Base-by-base conservation (phyloP, 1,140 invertebrate genomes). In the Drosophila athabasca region DNA sequence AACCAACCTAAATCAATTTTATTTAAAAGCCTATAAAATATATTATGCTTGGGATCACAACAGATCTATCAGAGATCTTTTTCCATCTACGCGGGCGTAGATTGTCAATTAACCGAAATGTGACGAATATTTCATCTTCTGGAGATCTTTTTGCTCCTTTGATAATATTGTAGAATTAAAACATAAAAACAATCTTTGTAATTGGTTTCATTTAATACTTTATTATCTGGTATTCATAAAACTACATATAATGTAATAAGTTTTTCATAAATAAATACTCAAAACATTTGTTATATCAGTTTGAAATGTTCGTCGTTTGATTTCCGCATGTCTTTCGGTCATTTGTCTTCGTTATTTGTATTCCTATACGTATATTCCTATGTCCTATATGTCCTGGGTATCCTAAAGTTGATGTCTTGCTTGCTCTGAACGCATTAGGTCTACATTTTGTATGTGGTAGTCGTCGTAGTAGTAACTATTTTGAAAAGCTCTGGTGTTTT, bases 181-280 rank as follows among this genome's bases (percentile, higher is more conserved):
- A 19, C 17, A 19, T 24, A 26, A 26, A 26, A 39, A 17, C 31
- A 11, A 0, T 6, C 22, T 22, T 66, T 48, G 1, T 6, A 13
- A 39, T 78, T 88, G 79, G 84, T 88, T 87, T 85, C 78, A 87
- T 81, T 74, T 85, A 85, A 85, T 85, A 85, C 81, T 85, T 85
- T 85, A 85, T 87, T 85, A 72, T 74, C 41, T 81, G 60, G 67
- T 67, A 77, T 84, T 52, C 72, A 77, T 85, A 64, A 77, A 85
- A 67, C 75, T 84, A 79, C 61, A 80, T 76, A 49, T 49, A 83
- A 66, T 66, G 53, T 74, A 60, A 68, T 58, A 71, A 65, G 41
- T 61, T 79, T 39, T 49, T 68, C 59, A 72, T 81, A 87, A 87
- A 84, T 81, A 81, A 87, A 84, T 76, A 84, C 66, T 79, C 66